Base-by-base conservation (phyloP, 2,797 vertebrate species). In the Pseudochaenichthys georgianus region DNA sequence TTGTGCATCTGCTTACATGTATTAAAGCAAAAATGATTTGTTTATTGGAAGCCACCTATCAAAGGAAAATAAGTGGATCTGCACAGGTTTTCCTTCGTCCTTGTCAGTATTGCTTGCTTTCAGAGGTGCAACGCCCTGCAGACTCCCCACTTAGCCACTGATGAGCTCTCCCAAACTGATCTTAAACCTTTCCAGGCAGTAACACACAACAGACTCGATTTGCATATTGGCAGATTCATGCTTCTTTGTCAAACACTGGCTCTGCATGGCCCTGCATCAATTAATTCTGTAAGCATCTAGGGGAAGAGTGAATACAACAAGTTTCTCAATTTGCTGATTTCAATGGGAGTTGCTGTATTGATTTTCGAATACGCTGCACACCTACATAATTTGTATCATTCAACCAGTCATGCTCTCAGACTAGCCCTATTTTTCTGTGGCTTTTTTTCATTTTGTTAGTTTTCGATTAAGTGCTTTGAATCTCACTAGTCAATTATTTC, bases 41-140 rank as follows among this genome's bases (percentile, higher is more conserved):
- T 82, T 92, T 87, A 93, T 91, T 90, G 77, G 77, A 88, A 75
- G 80, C 85, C 78, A 74, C 60, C 86, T 92, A 89, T 90, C 67
- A 91, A 93, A 94, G 92, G 77, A 89, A 92, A 93, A 94, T 90
- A 92, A 93, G 92, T 84, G 59, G 87, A 88, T 92, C 87, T 77
- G 77, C 78, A 42, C 78, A 80, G 79, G 82, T 91, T 90, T 85
- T 87, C 83, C 91, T 91, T 89, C 71, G 87, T 94, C 81, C 86
- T 68, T 89, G 90, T 91, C 92, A 84, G 84, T 64, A 80, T 74
- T 82, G 80, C 86, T 93, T 89, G 84, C 85, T 86, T 83, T 87
- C 81, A 91, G 82, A 89, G 87, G 81, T 85, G 89, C 91, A 91
- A 85, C 80, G 81, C 87, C 82, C 81, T 85, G 81, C 85, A 89